Evolutionary conservation across 2,888 invertebrate genomes (phyloP).

Genomic region (Dynastes tityus): DNA sequence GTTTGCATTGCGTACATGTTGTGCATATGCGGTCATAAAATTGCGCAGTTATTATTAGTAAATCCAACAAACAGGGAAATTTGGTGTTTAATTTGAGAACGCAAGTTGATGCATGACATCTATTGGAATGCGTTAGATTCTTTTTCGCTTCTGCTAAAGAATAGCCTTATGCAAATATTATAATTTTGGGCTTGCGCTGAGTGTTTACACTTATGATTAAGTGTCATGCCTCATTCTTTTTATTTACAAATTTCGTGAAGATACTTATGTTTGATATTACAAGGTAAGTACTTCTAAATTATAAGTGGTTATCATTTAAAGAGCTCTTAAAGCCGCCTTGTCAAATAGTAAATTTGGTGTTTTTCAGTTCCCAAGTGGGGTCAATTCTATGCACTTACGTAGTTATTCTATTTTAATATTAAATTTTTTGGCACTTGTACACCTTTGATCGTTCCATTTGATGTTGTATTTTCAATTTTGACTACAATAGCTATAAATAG

Average conservation of each 20-base stretch:
- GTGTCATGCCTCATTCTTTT: not conserved
- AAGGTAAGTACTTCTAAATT: not conserved
- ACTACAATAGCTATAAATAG: too few relatives aligned
- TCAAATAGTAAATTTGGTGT: not conserved
- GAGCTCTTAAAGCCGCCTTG: not conserved
- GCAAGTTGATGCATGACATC: not conserved
- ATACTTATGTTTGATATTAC: not conserved
- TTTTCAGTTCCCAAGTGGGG: not conserved
- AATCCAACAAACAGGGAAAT: slow-evolving; percentile 17
- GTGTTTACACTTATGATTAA: not conserved
- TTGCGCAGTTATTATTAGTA: slow-evolving; percentile 36
- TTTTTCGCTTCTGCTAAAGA: not conserved
- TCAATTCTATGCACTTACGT: not conserved
- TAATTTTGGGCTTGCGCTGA: not conserved
- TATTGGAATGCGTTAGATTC: not conserved
- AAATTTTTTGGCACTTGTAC: too few relatives aligned
- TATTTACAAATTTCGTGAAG: not conserved
- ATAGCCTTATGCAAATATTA: not conserved
- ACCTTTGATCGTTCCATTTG: too few relatives aligned
- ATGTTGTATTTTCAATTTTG: too few relatives aligned
- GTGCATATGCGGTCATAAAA: slow-evolving; percentile 33
- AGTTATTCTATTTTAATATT: not conserved
- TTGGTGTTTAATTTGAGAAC: not conserved
- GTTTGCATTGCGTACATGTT: slow-evolving; percentile 19
- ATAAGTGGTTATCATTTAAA: slow-evolving; percentile 10